Percentiles rank a stretch among this genome's conserved stretches.
phyloP scores from a whole-genome alignment of 1,140 invertebrate species.

The Phymorhynchus buccinoides region DNA sequence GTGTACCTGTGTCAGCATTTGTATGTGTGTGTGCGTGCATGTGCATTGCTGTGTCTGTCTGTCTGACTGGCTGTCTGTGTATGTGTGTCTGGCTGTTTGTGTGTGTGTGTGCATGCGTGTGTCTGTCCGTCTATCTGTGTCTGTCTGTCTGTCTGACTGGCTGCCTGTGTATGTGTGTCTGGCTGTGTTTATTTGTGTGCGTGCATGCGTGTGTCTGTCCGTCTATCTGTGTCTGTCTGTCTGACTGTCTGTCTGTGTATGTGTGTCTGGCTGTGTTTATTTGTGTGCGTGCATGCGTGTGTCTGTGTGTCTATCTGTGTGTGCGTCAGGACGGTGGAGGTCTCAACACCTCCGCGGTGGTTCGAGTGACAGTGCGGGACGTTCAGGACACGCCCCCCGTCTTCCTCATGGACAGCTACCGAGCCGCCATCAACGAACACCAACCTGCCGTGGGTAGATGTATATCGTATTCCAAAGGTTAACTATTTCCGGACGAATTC shows the following conservation, averaged over 20 bases:
- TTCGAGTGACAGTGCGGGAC: conserved; percentile 83
- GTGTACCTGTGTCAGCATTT: no score
- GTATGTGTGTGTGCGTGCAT: no score
- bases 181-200: not conserved
- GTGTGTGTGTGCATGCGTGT: no score
- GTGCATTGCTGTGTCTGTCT: no score
- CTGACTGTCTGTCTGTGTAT: not conserved
- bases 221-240: no score
- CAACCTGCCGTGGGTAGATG: conserved; percentile 21
- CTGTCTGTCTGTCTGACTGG: not conserved
- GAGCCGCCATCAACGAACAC: conserved; percentile 36
- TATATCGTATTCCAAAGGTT: no score
- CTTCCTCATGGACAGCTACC: conserved; percentile 79
- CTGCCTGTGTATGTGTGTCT: not conserved
- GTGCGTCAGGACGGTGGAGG: conserved; percentile 32
- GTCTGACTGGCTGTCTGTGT: no score
- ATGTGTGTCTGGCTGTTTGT: no score
- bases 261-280: not conserved
- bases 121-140: not conserved
- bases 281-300: not conserved
- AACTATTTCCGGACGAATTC: no score
- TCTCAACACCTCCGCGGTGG: conserved; percentile 76
- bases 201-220: not conserved
- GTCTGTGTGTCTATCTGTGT: not conserved
- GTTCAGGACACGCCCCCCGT: conserved; percentile 86